Evolutionary conservation across 2,888 invertebrate species (phyloP), one percentile per base, ranked within the genome.

Genomic region (Minunthozetes semirufus): DNA sequence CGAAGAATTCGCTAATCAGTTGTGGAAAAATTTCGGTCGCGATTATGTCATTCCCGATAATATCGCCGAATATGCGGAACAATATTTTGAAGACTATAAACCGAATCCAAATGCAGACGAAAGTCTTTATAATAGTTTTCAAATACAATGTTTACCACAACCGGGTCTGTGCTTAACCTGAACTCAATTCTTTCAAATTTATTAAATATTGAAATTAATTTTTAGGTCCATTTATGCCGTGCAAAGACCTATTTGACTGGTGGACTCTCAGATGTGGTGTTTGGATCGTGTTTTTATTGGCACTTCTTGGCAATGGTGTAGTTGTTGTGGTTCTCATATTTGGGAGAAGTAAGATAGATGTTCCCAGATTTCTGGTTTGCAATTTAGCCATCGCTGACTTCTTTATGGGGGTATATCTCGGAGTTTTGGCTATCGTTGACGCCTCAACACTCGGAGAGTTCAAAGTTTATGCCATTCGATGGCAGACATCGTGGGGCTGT

Each of bases 331-430:
- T 98, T 68, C 87, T 96, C 73, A 87, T 95, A 78, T 93, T 91
- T 83, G 92, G 93, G 75, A 88, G 93, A 79, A 91, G 91, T 79
- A 94, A 96, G 85, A 92, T 97, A 88, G 95, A 96, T 83, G 95
- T 97, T 48, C 97, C 97, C 1, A 87, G 96, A 79, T 96, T 98
- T 84, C 88, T 97, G 76, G 97, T 98, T 76, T 94, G 95, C 82
- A 98, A 98, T 85, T 87, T 98, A 78, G 96, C 96, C 0, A 91
- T 94, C 0, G 96, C 97, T 0, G 97, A 98, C 85, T 93, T 98
- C 84, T 93, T 93, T 84, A 97, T 98, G 94, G 97, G 96, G 73
- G 87, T 94, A 74, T 97, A 96, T 83, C 86, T 96, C 77, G 91
- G 92, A 0, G 89, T 96, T 80, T 84, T 98, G 80, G 97, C 97